Evolutionary conservation across 2,888 invertebrate genomes (phyloP), one percentile per base, ranked within the genome.

Genomic region (Drosophila colorata): DNA sequence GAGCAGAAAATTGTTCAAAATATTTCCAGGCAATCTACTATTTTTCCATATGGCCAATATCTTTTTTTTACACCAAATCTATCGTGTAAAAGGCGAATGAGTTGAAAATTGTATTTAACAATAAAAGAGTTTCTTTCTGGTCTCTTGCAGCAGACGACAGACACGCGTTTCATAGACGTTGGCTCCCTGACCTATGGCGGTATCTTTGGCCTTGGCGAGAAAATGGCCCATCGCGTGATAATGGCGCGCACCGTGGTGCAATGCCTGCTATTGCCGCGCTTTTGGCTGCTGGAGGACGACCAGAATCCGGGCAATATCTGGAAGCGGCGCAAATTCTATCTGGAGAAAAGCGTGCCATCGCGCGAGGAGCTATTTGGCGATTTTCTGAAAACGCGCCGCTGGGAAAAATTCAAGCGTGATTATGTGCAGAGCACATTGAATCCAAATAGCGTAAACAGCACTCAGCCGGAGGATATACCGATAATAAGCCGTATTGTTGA

Each of bases 121-220:
- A n/a, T n/a, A n/a, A n/a, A n/a, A n/a, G n/a, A 28, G 28, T 28
- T 28, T 9, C 8, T 2, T 28, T 28, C 28, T 28, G 28, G 2
- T 28, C 9, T 9, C 9, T 9, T 28, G 28, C 28, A 28, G 28
- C 2, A 0, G 9, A 28, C 9, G 2, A 47, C 46, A 2, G 90
- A 91, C 61, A 90, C 89, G 23, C 91, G 88, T 48, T 92, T 92
- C 25, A 88, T 92, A 7, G 92, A 92, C 43, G 91, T 92, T 14
- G 92, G 92, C 2, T 89, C 90, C 0, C 66, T 92, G 2, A 88
- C 90, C 5, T 90, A 74, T 41, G 92, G 92, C 6, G 87, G 90
- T 0, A 89, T 92, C 69, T 96, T 96, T 78, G 95, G 95, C 1
- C 93, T 96, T 38, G 96, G 96, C 0, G 96, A 96, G 89, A 93